A percentile compares a stretch with the other conserved stretches of the same genome.
Conservation (phyloP, 1,140 invertebrate species). For the Hypothenemus hampei region DNA sequence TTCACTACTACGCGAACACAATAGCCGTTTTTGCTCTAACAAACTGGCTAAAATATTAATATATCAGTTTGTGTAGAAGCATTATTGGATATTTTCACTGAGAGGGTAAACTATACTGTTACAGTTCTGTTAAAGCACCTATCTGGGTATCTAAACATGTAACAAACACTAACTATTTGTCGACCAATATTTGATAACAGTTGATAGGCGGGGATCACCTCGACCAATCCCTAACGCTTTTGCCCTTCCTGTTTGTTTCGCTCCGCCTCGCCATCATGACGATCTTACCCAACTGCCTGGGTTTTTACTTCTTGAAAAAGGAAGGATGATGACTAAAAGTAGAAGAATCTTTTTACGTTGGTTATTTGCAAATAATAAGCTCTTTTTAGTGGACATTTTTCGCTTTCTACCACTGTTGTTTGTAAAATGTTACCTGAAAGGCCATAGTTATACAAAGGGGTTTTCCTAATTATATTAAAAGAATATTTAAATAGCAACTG, state of each 20-base stretch:
- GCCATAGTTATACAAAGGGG: too few relatives aligned
- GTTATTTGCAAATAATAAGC: too few relatives aligned
- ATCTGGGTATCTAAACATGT: constrained; percentile 46
- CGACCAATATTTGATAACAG: constrained; percentile 48
- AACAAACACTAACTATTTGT: constrained; percentile 48
- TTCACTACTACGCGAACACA: too few relatives aligned
- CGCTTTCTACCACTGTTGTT: too few relatives aligned
- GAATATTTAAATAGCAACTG: neutral
- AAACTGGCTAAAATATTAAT: constrained; percentile 31
- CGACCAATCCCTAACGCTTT: constrained; percentile 34
- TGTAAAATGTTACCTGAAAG: too few relatives aligned
- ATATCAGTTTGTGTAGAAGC: constrained; percentile 32
- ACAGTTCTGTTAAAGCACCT: constrained; percentile 39
- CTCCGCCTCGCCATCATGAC: constrained; percentile 45
- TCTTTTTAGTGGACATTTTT: too few relatives aligned
- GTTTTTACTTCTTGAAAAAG: constrained; percentile 30
- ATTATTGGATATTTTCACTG: constrained; percentile 37
- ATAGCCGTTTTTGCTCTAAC: too few relatives aligned
- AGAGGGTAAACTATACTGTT: constrained; percentile 40
- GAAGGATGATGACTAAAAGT: constrained; percentile 36
- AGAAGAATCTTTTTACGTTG: too few relatives aligned
- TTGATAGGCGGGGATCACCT: constrained; percentile 33
- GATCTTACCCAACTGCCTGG: constrained; percentile 36
- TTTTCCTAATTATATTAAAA: too few relatives aligned
- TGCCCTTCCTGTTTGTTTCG: constrained; percentile 37